These are phyloP conservation scores for Junonia oenone DNA, from an alignment of 2,888 invertebrate genomes.

Conservation along the genomic window DNA sequence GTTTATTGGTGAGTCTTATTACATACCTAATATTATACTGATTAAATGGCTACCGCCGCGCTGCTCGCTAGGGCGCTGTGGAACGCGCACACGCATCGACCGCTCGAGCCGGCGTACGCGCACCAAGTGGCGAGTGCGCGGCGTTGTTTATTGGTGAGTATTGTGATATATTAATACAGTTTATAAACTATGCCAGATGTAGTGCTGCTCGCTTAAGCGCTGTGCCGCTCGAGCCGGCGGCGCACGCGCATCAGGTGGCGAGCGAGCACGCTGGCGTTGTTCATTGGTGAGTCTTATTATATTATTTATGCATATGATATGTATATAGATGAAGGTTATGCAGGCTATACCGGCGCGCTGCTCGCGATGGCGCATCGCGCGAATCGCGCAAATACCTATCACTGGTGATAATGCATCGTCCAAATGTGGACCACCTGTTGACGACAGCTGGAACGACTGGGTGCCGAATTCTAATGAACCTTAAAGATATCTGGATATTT, in stretches of 20 bases:
- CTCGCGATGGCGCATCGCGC: constrained; percentile 49
- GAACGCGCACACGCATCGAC: constrained; percentile 49
- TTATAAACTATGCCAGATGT: no score
- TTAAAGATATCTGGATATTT: no score
- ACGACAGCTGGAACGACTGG: no score
- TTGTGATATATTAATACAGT: no score
- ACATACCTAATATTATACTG: no score
- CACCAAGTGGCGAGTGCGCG: constrained; percentile 47
- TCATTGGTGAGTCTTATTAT: constrained; percentile 23
- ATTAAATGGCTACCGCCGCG: no score
- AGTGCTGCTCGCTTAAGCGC: constrained; percentile 47
- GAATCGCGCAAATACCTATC: constrained; percentile 52
- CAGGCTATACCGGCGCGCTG: constrained; percentile 49
- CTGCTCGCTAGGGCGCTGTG: constrained; percentile 49
- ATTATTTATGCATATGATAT: no score
- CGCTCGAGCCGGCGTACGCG: constrained; percentile 43
- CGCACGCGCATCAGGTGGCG: constrained; percentile 46
- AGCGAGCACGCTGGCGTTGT: constrained; percentile 38
- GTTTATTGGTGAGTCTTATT: constrained; percentile 25
- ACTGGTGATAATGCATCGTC: no score
- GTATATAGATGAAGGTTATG: no score
- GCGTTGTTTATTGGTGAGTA: constrained; percentile 27
- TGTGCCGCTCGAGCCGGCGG: constrained; percentile 46
- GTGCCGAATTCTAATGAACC: no score
- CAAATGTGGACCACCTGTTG: no score